Conservation (phyloP, 2,113 vertebrate genomes). For the Hepsetus odoe region DNA sequence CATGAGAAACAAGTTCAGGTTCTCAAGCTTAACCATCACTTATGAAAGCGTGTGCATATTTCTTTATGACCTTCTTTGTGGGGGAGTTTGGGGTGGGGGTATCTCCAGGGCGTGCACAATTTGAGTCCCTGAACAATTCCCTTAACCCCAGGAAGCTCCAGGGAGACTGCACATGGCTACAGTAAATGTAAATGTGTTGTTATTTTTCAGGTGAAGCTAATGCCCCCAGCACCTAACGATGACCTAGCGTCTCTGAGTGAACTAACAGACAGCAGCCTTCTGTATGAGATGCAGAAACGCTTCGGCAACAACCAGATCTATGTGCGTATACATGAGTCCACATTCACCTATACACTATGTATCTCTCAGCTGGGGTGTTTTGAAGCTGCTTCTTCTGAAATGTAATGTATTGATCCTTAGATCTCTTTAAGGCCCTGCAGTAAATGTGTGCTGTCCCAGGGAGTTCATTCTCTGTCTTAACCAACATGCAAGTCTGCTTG, state of each 20-base stretch:
- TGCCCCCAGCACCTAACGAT: conserved; percentile 93
- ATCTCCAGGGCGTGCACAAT: too few relatives aligned
- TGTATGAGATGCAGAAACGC: conserved; percentile 98
- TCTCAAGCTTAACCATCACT: not conserved
- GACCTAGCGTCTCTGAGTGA: conserved; percentile 94
- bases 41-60: not conserved
- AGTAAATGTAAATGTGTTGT: not conserved
- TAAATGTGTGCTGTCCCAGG: not conserved
- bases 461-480: not conserved
- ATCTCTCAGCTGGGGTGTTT: not conserved
- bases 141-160: too few relatives aligned
- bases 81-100: too few relatives aligned
- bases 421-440: conserved; percentile 4
- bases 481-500: conserved; percentile 5
- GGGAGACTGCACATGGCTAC: too few relatives aligned
- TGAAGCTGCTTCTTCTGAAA: conserved; percentile 8
- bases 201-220: conserved; percentile 85
- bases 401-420: conserved; percentile 20
- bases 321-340: conserved; percentile 72
- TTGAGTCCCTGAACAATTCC: too few relatives aligned
- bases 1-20: not conserved
- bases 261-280: conserved; percentile 91
- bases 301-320: conserved; percentile 95
- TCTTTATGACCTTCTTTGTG: not conserved
- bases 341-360: conserved; percentile 12